Percentiles rank a stretch among this genome's conserved stretches.
Conservation (phyloP, 2,797 vertebrate genomes). For the Myripristis murdjan region DNA sequence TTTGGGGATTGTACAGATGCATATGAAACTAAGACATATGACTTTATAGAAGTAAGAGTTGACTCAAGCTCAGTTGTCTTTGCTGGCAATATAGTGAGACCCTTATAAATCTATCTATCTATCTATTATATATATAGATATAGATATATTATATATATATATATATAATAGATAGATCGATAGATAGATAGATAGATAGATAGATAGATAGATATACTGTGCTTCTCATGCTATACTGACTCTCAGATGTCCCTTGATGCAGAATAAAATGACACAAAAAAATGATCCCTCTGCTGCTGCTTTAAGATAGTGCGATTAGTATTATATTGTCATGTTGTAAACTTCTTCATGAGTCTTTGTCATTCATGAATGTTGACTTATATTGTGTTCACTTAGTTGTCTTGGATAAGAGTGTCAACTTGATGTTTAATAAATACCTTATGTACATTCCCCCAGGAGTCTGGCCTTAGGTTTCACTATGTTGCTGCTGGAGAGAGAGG, state of each 20-base stretch:
- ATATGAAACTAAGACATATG: background rate
- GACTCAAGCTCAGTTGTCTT: background rate
- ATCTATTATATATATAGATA: too few relatives aligned
- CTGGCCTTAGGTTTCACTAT: slow-evolving; percentile 97
- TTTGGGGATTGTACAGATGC: background rate
- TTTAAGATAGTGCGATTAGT: too few relatives aligned
- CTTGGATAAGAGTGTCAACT: slow-evolving; percentile 1
- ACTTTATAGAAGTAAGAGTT: slow-evolving; percentile 9
- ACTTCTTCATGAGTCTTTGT: background rate
- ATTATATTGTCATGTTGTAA: background rate
- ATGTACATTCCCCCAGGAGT: slow-evolving; percentile 87
- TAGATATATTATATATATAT: too few relatives aligned
- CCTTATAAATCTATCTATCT: too few relatives aligned
- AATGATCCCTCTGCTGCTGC: too few relatives aligned
- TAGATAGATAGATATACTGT: too few relatives aligned
- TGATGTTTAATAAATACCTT: slow-evolving; percentile 6
- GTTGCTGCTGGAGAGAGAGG: slow-evolving; percentile 97
- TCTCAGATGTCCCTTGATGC: background rate
- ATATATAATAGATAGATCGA: too few relatives aligned
- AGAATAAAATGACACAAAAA: background rate
- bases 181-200: too few relatives aligned
- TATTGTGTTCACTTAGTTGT: slow-evolving; percentile 19
- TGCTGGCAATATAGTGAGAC: background rate
- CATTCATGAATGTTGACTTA: slow-evolving; percentile 6
- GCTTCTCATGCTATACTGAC: too few relatives aligned